Evolutionary conservation across 2,113 vertebrate genomes (phyloP).

Genomic region (Alaudala cheleensis): DNA sequence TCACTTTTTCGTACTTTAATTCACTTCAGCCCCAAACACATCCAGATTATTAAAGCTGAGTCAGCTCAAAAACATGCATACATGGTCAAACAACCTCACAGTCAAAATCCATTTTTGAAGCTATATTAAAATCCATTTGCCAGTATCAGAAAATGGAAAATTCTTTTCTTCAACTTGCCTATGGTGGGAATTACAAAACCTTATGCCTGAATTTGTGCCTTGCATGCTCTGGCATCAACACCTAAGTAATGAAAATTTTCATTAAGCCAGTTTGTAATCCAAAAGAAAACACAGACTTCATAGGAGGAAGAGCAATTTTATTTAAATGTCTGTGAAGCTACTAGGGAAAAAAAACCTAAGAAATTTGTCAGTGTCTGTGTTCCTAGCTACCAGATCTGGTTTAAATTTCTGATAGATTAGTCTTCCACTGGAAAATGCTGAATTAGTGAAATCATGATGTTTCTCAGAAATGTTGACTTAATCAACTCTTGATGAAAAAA

Average conservation of each 20-base stretch:
- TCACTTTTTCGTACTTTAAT: not conserved
- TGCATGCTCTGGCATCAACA: not conserved
- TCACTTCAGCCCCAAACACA: not conserved
- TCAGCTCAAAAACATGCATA: not conserved
- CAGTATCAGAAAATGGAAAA: not conserved
- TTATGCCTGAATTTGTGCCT: not conserved
- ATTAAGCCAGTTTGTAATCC: not conserved
- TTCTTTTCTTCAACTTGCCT: not conserved
- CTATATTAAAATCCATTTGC: not conserved
- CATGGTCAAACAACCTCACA: not conserved
- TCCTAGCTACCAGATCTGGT: not conserved
- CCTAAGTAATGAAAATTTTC: not conserved
- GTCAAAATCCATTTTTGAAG: not conserved
- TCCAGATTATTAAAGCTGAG: not conserved
- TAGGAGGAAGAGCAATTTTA: not conserved
- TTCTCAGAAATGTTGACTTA: not conserved
- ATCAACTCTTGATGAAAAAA: not conserved
- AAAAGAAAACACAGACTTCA: not conserved
- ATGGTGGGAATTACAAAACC: not conserved
- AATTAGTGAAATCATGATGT: not conserved
- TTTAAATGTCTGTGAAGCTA: not conserved
- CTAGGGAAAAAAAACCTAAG: not conserved
- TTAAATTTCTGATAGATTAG: not conserved
- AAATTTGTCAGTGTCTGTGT: not conserved
- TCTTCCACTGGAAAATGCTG: conserved; percentile 14